Conservation (phyloP, 2,888 invertebrate species). For the Drosophila fungiperda region DNA sequence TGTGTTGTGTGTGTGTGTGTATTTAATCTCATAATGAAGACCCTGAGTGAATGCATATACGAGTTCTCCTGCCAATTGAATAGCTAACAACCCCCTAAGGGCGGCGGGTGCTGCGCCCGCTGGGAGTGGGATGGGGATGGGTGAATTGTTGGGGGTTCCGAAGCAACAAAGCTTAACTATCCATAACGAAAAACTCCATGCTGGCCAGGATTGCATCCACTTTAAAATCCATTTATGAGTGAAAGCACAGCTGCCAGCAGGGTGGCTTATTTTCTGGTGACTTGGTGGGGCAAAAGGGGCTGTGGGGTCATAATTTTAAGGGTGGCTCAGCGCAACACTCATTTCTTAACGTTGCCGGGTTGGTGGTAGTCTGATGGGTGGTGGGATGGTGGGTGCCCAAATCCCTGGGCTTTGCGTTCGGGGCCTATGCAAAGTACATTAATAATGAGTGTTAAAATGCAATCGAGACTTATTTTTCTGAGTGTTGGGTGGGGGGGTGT, state of each 20-base stretch:
- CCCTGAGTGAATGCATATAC: conserved; percentile 52
- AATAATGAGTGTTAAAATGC: conserved; percentile 70
- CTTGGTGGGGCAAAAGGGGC: background rate
- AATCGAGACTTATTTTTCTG: conserved; percentile 48
- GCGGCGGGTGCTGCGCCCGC: background rate
- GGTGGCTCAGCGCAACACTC: conserved; percentile 33
- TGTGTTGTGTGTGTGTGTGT: conserved; percentile 1
- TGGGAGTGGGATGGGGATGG: background rate
- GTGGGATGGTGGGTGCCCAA: conserved; percentile 29
- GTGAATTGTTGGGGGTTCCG: background rate
- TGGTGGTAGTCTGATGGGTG: conserved; percentile 8
- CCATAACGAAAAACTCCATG: conserved; percentile 36
- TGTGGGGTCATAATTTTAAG: conserved; percentile 21
- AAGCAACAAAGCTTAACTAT: conserved; percentile 35
- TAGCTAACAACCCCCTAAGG: conserved; percentile 42
- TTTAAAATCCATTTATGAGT: conserved; percentile 77
- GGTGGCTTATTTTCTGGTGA: conserved; percentile 31
- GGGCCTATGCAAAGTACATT: conserved; percentile 62
- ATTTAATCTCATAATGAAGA: conserved; percentile 75
- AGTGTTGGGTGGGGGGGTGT: background rate
- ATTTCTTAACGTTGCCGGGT: conserved; percentile 1
- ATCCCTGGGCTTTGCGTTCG: conserved; percentile 39
- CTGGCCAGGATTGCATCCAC: conserved; percentile 67
- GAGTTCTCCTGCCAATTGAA: conserved; percentile 59
- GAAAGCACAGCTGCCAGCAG: conserved; percentile 41